A percentile compares a stretch with the other conserved stretches of the same genome.
These are phyloP conservation scores for Etheostoma nigrum DNA, from an alignment of 2,797 vertebrate genomes.

Conservation along the genomic window DNA sequence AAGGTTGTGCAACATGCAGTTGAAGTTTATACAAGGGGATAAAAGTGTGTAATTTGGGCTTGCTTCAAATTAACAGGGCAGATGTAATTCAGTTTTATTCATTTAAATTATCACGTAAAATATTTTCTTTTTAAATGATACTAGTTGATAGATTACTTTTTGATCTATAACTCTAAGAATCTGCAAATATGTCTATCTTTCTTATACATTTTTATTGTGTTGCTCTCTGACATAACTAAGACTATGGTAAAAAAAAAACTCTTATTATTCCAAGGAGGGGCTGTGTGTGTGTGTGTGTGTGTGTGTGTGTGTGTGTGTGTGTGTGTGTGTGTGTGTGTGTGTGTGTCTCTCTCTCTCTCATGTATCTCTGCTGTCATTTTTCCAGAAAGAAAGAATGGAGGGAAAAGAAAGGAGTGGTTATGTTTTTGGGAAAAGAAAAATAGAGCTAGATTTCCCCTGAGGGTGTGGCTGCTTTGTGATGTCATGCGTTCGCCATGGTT, in stretches of 20 bases:
- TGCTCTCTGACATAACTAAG: too few species aligned
- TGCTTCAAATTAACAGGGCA: too few species aligned
- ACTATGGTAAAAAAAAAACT: too few species aligned
- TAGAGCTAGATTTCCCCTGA: conserved; percentile 36
- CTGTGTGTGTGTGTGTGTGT: background rate
- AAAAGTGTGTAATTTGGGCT: background rate
- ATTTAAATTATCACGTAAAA: too few species aligned
- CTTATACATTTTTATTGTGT: too few species aligned
- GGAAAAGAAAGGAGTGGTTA: conserved; percentile 48
- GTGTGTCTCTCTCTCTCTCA: conserved; percentile 2
- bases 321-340: conserved; percentile 10
- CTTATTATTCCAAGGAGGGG: too few species aligned
- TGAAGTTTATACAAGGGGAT: conserved; percentile 28
- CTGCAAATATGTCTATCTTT: too few species aligned
- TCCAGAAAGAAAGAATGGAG: conserved; percentile 46
- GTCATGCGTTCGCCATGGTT: conserved; percentile 57
- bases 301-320: conserved; percentile 9
- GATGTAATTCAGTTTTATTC: too few species aligned
- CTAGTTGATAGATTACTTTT: too few species aligned
- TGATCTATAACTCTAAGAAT: too few species aligned
- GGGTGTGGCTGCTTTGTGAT: conserved; percentile 61
- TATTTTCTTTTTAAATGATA: too few species aligned
- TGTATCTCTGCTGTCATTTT: conserved; percentile 46
- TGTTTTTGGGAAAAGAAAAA: conserved; percentile 67
- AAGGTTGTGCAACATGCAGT: conserved; percentile 21